These are phyloP conservation scores for Tinea trinotella DNA, from an alignment of 2,888 invertebrate genomes.

Conservation along the genomic window DNA sequence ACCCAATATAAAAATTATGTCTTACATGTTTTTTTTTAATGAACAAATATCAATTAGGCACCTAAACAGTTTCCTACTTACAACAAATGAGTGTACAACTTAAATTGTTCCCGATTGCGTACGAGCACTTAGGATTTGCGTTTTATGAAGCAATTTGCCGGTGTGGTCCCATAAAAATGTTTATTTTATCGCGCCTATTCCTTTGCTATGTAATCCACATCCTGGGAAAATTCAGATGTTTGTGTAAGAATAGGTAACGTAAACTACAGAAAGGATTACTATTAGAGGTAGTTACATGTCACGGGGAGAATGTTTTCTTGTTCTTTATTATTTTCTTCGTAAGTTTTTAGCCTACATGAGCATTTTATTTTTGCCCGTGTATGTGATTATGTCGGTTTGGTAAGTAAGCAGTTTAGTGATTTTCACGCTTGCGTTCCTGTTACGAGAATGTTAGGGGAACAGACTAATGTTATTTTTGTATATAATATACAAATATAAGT, in stretches of 20 bases:
- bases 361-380: background rate
- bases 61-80: too few relatives aligned
- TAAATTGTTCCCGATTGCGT: conserved; percentile 14
- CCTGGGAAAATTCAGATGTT: conserved; percentile 34
- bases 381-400: background rate
- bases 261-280: conserved; percentile 21
- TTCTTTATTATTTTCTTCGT: conserved; percentile 8
- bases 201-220: conserved; percentile 44
- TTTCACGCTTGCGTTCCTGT: background rate
- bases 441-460: too few relatives aligned
- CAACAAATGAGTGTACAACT: background rate
- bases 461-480: too few relatives aligned
- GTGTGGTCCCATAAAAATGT: conserved; percentile 52
- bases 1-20: too few relatives aligned
- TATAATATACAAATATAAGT: too few relatives aligned
- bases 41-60: too few relatives aligned
- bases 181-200: conserved; percentile 53
- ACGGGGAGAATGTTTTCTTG: background rate
- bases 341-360: background rate
- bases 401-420: background rate
- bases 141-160: conserved; percentile 59
- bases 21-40: too few relatives aligned
- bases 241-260: conserved; percentile 28
- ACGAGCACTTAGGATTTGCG: conserved; percentile 40
- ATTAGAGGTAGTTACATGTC: conserved; percentile 7